Conservation (phyloP, 92 coral and sea anemone species). For the Porites rus region DNA sequence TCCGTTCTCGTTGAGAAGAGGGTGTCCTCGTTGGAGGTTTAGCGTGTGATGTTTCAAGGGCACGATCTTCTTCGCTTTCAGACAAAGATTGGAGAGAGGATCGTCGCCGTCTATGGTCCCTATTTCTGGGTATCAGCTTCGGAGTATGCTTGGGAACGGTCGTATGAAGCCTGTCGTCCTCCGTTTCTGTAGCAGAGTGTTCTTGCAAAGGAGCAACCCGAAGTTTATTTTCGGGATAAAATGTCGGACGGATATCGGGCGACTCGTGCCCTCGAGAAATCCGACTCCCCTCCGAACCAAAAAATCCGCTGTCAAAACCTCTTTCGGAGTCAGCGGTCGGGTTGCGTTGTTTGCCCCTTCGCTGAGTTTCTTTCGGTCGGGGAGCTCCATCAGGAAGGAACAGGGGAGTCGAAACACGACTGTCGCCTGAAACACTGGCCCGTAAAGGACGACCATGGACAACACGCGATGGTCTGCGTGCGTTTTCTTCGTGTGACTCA, state of each 20-base stretch:
- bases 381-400: conserved; percentile 79
- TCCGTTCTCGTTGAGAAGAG: conserved; percentile 81
- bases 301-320: conserved; percentile 97
- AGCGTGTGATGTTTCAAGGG: conserved; percentile 70
- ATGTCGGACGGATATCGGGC: conserved; percentile 71
- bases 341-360: conserved; percentile 71
- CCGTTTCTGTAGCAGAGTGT: conserved; percentile 82
- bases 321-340: conserved; percentile 85
- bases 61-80: conserved; percentile 87
- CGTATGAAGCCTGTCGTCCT: conserved; percentile 61
- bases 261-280: conserved; percentile 85
- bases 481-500: not conserved
- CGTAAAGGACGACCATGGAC: conserved; percentile 65
- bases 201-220: conserved; percentile 64
- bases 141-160: conserved; percentile 60
- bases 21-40: conserved; percentile 71
- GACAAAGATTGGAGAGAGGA: conserved; percentile 84
- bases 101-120: conserved; percentile 73
- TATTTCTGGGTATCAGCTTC: conserved; percentile 59
- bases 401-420: conserved; percentile 97
- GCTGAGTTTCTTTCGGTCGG: conserved; percentile 65
- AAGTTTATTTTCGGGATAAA: conserved; percentile 52
- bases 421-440: conserved; percentile 91
- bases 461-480: conserved; percentile 32
- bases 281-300: conserved; percentile 98